These are phyloP conservation scores for Lethenteron reissneri DNA, from an alignment of 2,113 vertebrate species.

Conservation along the genomic window DNA sequence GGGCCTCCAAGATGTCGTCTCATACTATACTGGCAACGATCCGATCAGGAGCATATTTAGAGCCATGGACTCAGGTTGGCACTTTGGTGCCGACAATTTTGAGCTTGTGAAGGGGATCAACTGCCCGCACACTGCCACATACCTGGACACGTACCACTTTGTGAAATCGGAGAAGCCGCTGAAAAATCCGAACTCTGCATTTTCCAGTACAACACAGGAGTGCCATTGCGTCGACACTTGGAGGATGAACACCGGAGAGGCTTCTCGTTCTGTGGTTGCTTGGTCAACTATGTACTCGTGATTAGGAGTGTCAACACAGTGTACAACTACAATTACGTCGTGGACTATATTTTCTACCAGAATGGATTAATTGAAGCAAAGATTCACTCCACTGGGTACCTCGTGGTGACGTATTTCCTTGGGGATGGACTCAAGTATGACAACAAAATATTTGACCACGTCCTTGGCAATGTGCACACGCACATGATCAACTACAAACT, in stretches of 20 bases:
- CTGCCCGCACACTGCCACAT: conserved; percentile 38
- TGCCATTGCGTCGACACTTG: conserved; percentile 50
- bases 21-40: conserved; percentile 42
- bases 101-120: conserved; percentile 47
- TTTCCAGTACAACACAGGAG: conserved; percentile 50
- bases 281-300: conserved; percentile 44
- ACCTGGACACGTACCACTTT: conserved; percentile 30
- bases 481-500: conserved; percentile 58
- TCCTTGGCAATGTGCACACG: conserved; percentile 46
- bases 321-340: conserved; percentile 51
- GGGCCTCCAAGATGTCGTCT: conserved; percentile 55
- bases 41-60: conserved; percentile 39
- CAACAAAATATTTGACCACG: conserved; percentile 35
- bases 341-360: conserved; percentile 61
- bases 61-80: conserved; percentile 49
- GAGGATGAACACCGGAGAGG: conserved; percentile 26
- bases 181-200: conserved; percentile 32
- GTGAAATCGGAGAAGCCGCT: conserved; percentile 18
- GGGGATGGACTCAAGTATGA: conserved; percentile 27
- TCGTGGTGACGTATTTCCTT: conserved; percentile 46
- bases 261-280: conserved; percentile 30
- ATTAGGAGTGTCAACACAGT: conserved; percentile 40
- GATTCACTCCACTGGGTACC: conserved; percentile 50
- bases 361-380: conserved; percentile 47
- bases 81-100: conserved; percentile 38